Evolutionary conservation across 1,140 invertebrate genomes (phyloP).

Genomic region (Leptinotarsa undecemlineata): DNA sequence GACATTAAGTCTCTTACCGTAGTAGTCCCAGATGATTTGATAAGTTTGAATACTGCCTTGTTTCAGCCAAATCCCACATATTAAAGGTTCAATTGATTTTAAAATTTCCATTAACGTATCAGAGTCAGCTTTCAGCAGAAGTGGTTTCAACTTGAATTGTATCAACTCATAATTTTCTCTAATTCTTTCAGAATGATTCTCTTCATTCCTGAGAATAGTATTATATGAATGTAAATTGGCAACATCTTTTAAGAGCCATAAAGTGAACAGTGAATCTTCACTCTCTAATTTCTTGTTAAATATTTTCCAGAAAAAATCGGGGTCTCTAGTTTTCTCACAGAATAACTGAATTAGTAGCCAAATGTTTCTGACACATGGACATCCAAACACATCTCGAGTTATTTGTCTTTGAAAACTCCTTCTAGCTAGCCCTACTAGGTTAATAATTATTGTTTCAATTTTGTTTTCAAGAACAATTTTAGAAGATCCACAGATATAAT

Average conservation of each 20-base stretch:
- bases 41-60: constrained; percentile 43
- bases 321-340: constrained; percentile 29
- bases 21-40: constrained; percentile 48
- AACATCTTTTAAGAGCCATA: constrained; percentile 39
- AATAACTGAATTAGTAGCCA: constrained; percentile 38
- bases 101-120: constrained; percentile 35
- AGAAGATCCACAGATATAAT: constrained; percentile 31
- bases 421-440: constrained; percentile 38
- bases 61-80: constrained; percentile 44
- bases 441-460: constrained; percentile 34
- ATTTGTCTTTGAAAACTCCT: constrained; percentile 31
- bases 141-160: constrained; percentile 37
- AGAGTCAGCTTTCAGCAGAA: constrained; percentile 28
- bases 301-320: constrained; percentile 40
- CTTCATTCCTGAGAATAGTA: constrained; percentile 27
- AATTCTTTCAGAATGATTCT: constrained; percentile 28
- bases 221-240: constrained; percentile 29
- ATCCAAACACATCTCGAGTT: constrained; percentile 29
- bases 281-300: constrained; percentile 38
- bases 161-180: constrained; percentile 41
- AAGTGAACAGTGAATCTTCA: constrained; percentile 34
- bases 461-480: constrained; percentile 28
- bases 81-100: constrained; percentile 41
- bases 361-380: constrained; percentile 38
- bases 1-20: constrained; percentile 47